Conservation (phyloP, 2,888 invertebrate species). For the Polyommatus icarus region DNA sequence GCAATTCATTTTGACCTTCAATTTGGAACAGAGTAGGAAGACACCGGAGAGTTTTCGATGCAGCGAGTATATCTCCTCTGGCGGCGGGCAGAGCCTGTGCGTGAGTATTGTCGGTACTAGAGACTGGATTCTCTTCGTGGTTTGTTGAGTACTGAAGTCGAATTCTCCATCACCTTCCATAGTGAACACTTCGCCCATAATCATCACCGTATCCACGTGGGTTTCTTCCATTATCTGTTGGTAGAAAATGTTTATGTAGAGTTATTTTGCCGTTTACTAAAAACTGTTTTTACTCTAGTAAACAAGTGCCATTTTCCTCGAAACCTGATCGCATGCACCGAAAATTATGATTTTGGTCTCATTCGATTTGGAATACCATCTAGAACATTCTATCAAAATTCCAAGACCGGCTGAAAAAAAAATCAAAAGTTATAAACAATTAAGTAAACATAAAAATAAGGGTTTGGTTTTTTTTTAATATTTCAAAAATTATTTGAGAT, state of each 20-base stretch:
- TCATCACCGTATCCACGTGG: slow-evolving; percentile 97
- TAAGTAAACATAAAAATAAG: too few relatives aligned
- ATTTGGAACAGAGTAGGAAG: slow-evolving; percentile 93
- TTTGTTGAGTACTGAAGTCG: slow-evolving; percentile 92
- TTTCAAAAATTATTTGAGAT: too few relatives aligned
- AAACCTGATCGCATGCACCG: too few relatives aligned
- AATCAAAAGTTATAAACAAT: too few relatives aligned
- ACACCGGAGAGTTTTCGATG: slow-evolving; percentile 98
- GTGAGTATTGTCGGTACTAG: slow-evolving; percentile 96
- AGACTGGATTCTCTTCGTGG: slow-evolving; percentile 89
- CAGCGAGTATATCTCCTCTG: slow-evolving; percentile 98
- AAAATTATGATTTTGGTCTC: too few relatives aligned
- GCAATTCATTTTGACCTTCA: slow-evolving; percentile 90
- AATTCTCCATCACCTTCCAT: slow-evolving; percentile 85
- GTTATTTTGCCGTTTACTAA: slow-evolving; percentile 1
- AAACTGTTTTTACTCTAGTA: too few relatives aligned
- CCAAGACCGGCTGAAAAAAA: too few relatives aligned
- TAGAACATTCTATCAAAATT: too few relatives aligned
- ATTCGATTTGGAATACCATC: too few relatives aligned
- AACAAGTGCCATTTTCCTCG: too few relatives aligned
- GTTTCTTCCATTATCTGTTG: slow-evolving; percentile 92
- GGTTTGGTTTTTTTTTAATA: too few relatives aligned
- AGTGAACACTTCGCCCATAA: slow-evolving; percentile 96
- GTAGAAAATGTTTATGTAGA: neutral
- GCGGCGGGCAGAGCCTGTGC: slow-evolving; percentile 97